Evolutionary conservation across 2,888 invertebrate genomes (phyloP), one percentile per base, ranked within the genome.

Genomic region (Sacculina carcini): DNA sequence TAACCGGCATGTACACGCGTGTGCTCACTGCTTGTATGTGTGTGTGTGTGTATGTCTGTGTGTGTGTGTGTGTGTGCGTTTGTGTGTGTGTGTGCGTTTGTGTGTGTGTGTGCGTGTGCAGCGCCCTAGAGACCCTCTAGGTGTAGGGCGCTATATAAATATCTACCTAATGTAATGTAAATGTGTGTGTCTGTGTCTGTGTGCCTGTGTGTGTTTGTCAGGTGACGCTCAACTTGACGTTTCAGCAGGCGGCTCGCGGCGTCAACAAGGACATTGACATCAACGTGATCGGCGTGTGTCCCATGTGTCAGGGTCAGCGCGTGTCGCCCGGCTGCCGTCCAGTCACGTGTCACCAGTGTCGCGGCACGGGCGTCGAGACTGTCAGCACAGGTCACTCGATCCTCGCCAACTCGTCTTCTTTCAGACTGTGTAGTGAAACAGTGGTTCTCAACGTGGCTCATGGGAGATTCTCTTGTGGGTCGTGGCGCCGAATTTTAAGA

Each of bases 281-380:
- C 4, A 96, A 96, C 66, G 78, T 94, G 0, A 76, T 90, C 9
- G 96, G 96, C 62, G 79, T 76, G 1, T 99, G 98, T 64, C 76
- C 77, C 0, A 85, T 82, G 64, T 99, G 98, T 64, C 64, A 66
- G 39, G 98, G 98, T 0, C 69, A 73, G 2, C 75, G 84, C 53
- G 81, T 83, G 62, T 90, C 92, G 62, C 79, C 76, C 0, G 96
- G 98, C n/a, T 84, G 85, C 0, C 86, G 84, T 63, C 75, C 92
- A 7, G 75, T 78, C 3, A 76, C 76, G 54, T 99, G 98, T 64
- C 78, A 78, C 3, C 80, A 81, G 62, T 99, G 98, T 64, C 51
- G 53, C 29, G 58, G 98, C 9, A 83, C 86, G 3, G 98, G 98
- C 52, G 87, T 90, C 79, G 86, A 89, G 67, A 84, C 85, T 10